Evolutionary conservation across 2,888 invertebrate genomes (phyloP).

Genomic region (Caenorhabditis japonica): DNA sequence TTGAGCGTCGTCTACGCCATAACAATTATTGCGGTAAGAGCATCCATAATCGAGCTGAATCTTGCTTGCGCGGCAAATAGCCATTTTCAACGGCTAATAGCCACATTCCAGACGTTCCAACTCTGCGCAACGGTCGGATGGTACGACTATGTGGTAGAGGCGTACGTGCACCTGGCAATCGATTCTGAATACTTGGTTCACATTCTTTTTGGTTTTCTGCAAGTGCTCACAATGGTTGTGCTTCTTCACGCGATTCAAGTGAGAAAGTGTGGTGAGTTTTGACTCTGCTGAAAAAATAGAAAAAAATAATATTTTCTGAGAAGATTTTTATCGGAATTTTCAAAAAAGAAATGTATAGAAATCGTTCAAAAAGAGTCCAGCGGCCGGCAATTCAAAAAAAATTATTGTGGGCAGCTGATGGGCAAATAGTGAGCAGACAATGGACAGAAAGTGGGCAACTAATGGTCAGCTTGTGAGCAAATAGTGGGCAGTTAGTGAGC

Average conservation of each 20-base stretch:
- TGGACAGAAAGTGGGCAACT: too few relatives aligned
- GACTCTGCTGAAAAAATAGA: not conserved
- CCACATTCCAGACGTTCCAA: slow-evolving; percentile 32
- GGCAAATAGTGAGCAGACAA: too few relatives aligned
- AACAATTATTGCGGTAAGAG: slow-evolving; percentile 10
- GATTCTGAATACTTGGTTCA: not conserved
- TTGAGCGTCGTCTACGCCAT: slow-evolving; percentile 21
- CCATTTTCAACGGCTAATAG: too few relatives aligned
- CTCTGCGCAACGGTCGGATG: slow-evolving; percentile 9
- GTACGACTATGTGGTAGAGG: slow-evolving; percentile 17
- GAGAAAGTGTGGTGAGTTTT: slow-evolving; percentile 12
- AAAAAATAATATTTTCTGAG: too few relatives aligned
- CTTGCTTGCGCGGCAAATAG: too few relatives aligned
- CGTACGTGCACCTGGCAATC: slow-evolving; percentile 17
- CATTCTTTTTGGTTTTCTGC: not conserved
- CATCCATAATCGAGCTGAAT: too few relatives aligned
- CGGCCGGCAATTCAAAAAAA: not conserved
- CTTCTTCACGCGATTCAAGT: slow-evolving; percentile 17
- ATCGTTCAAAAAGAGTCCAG: too few relatives aligned
- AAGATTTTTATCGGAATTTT: too few relatives aligned
- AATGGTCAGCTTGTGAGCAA: too few relatives aligned
- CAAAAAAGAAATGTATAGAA: too few relatives aligned
- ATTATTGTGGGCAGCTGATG: too few relatives aligned
- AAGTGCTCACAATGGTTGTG: not conserved
- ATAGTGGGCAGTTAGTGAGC: too few relatives aligned